These are phyloP conservation scores for Dendroctonus ponderosae DNA, from an alignment of 1,140 invertebrate genomes.

Conservation along the genomic window DNA sequence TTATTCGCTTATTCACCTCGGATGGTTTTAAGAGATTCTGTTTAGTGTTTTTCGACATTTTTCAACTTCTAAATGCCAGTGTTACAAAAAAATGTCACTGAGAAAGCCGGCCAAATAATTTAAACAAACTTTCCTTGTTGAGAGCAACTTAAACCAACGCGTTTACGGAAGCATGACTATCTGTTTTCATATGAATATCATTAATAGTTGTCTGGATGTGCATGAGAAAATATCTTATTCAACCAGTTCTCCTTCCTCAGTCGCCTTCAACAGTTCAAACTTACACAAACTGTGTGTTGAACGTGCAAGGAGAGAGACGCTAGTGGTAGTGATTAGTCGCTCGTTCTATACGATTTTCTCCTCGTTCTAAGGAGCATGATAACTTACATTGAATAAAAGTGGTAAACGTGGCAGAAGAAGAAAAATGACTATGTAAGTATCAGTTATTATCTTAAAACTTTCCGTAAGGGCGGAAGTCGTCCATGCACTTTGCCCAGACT, in stretches of 20 bases:
- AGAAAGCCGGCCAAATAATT: no score
- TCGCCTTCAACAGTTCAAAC: conserved; percentile 2
- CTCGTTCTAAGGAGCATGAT: neutral
- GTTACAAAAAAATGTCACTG: no score
- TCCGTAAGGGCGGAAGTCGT: no score
- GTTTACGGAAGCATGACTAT: no score
- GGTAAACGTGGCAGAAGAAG: neutral
- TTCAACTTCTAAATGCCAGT: no score
- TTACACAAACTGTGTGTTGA: neutral
- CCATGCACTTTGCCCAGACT: no score
- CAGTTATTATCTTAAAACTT: neutral
- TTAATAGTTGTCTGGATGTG: neutral
- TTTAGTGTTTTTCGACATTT: conserved; percentile 4
- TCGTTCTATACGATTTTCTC: no score
- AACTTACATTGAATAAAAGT: neutral
- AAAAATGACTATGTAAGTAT: conserved; percentile 8
- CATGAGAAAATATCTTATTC: neutral
- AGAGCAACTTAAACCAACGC: no score
- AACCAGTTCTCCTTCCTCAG: neutral
- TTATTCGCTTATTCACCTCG: conserved; percentile 32
- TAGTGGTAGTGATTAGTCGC: neutral
- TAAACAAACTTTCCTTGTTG: no score
- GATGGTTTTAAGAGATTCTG: conserved; percentile 3
- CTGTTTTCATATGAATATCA: no score
- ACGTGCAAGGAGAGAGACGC: neutral